Evolutionary conservation across 2,113 vertebrate species (phyloP).

Genomic region (Nestor notabilis): DNA sequence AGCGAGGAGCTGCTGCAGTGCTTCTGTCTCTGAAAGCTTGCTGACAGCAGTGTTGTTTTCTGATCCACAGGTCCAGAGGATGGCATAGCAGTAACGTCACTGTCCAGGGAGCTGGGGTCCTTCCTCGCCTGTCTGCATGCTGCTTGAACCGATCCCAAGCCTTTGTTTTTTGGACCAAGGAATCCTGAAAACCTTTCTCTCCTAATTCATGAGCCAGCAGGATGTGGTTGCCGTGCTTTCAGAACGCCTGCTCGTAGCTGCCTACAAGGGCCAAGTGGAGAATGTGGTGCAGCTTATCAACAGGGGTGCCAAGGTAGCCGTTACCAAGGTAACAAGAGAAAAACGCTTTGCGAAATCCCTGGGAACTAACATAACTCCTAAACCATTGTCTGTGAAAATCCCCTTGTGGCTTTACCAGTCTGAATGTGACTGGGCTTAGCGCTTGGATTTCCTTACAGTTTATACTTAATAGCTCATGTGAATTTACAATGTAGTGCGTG

Average conservation of each 20-base stretch:
- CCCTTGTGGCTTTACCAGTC: conserved; percentile 26
- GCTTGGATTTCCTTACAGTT: conserved; percentile 31
- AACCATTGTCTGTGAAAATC: conserved; percentile 49
- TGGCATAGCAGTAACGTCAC: conserved; percentile 69
- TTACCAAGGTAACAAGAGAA: conserved; percentile 92
- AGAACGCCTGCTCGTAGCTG: conserved; percentile 95
- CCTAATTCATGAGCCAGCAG: conserved; percentile 98
- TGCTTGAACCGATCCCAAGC: conserved; percentile 51
- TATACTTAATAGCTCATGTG: background rate
- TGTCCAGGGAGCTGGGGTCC: conserved; percentile 21
- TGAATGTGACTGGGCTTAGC: conserved; percentile 16
- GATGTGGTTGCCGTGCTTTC: conserved; percentile 94
- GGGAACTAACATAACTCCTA: conserved; percentile 57
- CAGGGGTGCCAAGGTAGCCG: conserved; percentile 95
- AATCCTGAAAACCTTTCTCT: conserved; percentile 74
- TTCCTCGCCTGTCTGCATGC: conserved; percentile 11
- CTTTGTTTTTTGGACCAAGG: conserved; percentile 62
- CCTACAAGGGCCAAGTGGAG: conserved; percentile 96
- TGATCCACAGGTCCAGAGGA: conserved; percentile 76
- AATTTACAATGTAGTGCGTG: background rate
- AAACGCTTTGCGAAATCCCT: conserved; percentile 56
- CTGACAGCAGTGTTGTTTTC: conserved; percentile 70
- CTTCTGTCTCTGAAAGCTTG: background rate
- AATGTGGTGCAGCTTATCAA: conserved; percentile 99
- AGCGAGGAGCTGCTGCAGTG: background rate